Evolutionary conservation across 2,113 vertebrate genomes (phyloP).

Genomic region (Lynx canadensis): DNA sequence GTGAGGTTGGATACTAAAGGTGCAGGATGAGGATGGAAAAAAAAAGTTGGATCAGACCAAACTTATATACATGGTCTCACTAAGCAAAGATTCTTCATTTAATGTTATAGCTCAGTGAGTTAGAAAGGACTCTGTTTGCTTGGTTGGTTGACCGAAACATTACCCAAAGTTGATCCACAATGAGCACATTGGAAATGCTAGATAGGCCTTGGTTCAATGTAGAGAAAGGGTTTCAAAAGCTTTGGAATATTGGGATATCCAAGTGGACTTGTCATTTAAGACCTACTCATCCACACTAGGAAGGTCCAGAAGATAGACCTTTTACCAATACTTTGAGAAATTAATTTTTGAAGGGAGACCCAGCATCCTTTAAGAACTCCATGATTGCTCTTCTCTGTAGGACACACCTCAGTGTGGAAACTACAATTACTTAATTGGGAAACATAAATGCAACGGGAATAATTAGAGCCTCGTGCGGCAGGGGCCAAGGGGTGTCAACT

Average conservation of each 20-base stretch:
- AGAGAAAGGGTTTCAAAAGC: not conserved
- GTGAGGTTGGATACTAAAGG: not conserved
- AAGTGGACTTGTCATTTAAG: not conserved
- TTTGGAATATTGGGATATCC: not conserved
- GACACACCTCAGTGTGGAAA: not conserved
- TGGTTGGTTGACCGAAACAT: not conserved
- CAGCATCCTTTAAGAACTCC: not conserved
- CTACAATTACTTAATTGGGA: no score
- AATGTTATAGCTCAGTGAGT: not conserved
- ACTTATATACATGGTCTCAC: not conserved
- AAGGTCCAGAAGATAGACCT: not conserved
- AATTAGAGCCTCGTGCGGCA: no score
- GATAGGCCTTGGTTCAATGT: not conserved
- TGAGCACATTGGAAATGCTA: not conserved
- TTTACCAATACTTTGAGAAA: not conserved
- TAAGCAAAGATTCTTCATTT: not conserved
- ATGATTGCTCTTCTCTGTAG: not conserved
- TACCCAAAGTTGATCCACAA: not conserved
- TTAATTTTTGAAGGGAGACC: not conserved
- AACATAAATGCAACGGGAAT: not conserved
- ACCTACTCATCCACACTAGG: not conserved
- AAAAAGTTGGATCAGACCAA: not conserved
- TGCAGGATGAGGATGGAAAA: not conserved
- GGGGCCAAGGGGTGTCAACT: not conserved
- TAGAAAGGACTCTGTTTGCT: not conserved